These are phyloP conservation scores for Meliscaeva auricollis DNA, from an alignment of 2,888 invertebrate genomes.

Conservation along the genomic window DNA sequence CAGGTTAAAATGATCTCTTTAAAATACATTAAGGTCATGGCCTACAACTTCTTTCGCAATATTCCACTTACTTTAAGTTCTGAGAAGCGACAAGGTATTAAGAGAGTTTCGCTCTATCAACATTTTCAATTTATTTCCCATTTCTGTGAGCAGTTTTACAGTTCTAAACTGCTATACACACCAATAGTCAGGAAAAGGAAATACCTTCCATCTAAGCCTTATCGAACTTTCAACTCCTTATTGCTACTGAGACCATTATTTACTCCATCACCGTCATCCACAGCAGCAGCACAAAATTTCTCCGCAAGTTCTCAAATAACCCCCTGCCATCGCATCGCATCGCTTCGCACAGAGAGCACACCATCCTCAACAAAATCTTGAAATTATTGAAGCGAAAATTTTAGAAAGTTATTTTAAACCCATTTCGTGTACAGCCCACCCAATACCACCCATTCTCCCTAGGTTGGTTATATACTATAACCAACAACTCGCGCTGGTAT, in stretches of 20 bases:
- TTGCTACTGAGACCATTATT: slow-evolving; percentile 44
- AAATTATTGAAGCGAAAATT: slow-evolving; percentile 69
- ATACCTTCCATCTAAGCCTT: slow-evolving; percentile 55
- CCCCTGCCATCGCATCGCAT: background rate
- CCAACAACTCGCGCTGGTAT: slow-evolving; percentile 32
- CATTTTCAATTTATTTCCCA: slow-evolving; percentile 37
- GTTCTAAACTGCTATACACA: slow-evolving; percentile 21
- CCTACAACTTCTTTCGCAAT: background rate
- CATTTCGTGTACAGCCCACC: slow-evolving; percentile 49
- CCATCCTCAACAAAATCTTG: slow-evolving; percentile 40
- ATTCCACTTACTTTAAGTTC: slow-evolving; percentile 15
- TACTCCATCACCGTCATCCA: slow-evolving; percentile 45
- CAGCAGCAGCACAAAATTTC: slow-evolving; percentile 22
- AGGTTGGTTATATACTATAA: background rate
- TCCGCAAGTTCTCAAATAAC: slow-evolving; percentile 11
- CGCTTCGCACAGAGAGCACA: background rate
- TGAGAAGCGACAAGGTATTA: background rate
- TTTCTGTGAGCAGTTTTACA: slow-evolving; percentile 25
- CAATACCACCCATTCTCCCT: background rate
- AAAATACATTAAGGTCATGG: background rate
- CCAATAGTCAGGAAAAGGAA: slow-evolving; percentile 56
- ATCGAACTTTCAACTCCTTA: slow-evolving; percentile 49
- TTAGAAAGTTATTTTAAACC: slow-evolving; percentile 69
- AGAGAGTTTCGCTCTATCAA: too few relatives aligned
- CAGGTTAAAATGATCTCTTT: background rate